Base-by-base conservation (phyloP, 1,140 invertebrate genomes). In the Metaphire vulgaris region DNA sequence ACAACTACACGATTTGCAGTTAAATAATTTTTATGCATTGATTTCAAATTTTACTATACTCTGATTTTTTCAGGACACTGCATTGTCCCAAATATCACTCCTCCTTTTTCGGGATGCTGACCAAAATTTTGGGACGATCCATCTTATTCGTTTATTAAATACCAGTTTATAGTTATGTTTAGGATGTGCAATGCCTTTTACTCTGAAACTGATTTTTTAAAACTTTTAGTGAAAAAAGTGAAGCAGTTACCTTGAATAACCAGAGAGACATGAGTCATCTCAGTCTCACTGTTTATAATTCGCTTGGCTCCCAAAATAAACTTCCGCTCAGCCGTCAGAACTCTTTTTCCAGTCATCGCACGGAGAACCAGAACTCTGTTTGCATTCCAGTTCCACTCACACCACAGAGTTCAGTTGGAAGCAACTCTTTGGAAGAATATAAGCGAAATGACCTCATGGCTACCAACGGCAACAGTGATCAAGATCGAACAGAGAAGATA, bases 241-340 rank as follows among this genome's bases (percentile, higher is more conserved):
- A n/a, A n/a, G n/a, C n/a, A n/a, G n/a, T n/a, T n/a, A 79, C 83
- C 1, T 72, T 86, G 32, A 87, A 87, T 81, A 87, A 87, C 79
- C 85, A 85, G 77, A 76, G 86, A 64, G 80, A 83, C 15, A 78
- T 89, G 28, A 86, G 85, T 66, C 86, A 86, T 67, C 87, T 87
- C 76, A 87, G 87, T 80, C 86, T 81, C 6, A 12, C 41, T 21
- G 41, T 21, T 12, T 92, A 91, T 86, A 91, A 91, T 31, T 80
- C 82, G 21, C 41, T 2, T 82, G 83, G 6, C 14, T 76, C 28
- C 75, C 30, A 34, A 79, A 73, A 72, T 80, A 89, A 92, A 77
- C 67, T 32, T 66, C 79, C 41, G 30, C 33, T 80, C 75, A 83
- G 81, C 76, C 76, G 85, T 2, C 85, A 86, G 70, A 86, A 85